These are phyloP conservation scores for Phasianus colchicus DNA, from an alignment of 2,113 vertebrate species.

Conservation along the genomic window DNA sequence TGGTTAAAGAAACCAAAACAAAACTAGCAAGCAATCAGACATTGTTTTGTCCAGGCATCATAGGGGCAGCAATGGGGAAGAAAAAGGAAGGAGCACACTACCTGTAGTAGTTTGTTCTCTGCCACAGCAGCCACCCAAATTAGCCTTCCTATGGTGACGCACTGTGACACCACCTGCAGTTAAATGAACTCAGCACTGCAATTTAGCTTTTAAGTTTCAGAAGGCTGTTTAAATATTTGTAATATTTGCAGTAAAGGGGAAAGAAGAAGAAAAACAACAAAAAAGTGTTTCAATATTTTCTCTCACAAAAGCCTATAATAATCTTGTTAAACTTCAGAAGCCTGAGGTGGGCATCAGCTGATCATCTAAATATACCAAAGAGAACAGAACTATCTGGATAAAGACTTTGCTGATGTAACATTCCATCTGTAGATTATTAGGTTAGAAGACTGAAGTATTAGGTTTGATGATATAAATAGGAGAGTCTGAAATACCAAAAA, in stretches of 20 bases:
- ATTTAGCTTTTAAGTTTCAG: neutral
- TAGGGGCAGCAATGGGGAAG: neutral
- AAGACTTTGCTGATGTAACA: neutral
- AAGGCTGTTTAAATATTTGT: neutral
- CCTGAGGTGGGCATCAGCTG: rapidly evolving
- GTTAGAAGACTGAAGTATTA: neutral
- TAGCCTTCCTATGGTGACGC: rapidly evolving
- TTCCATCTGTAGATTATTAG: neutral
- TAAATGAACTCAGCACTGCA: neutral
- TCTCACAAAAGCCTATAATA: neutral
- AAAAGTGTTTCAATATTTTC: neutral
- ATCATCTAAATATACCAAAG: neutral
- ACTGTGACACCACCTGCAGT: rapidly evolving
- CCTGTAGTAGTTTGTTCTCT: neutral
- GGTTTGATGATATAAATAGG: neutral
- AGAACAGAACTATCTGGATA: neutral
- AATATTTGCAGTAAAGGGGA: neutral
- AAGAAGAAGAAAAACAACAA: too few species aligned
- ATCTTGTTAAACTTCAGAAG: neutral
- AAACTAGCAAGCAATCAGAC: neutral
- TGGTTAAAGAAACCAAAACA: neutral
- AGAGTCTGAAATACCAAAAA: neutral
- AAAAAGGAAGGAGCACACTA: neutral
- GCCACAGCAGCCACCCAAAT: neutral
- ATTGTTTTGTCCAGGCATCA: neutral